Evolutionary conservation across 2,113 vertebrate genomes (phyloP).

Genomic region (Microcebus tavaratra): DNA sequence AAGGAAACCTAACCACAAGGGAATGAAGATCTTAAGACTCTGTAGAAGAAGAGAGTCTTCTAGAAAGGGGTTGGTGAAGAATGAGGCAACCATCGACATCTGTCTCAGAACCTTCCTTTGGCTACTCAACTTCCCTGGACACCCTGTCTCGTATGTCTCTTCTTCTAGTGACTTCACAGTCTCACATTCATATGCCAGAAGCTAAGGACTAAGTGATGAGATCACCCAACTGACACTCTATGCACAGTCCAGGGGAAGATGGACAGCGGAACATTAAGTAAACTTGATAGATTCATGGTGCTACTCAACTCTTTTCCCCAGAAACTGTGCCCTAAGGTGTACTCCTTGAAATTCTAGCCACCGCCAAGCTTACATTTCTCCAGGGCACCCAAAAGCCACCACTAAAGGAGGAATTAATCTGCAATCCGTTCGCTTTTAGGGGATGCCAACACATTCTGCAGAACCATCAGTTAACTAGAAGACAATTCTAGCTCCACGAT

Average conservation of each 20-base stretch:
- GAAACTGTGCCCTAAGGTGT: neutral
- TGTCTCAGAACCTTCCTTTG: neutral
- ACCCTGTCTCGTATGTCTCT: neutral
- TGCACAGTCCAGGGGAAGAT: neutral
- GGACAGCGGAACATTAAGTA: neutral
- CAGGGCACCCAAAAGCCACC: neutral
- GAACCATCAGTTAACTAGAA: neutral
- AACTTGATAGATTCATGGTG: neutral
- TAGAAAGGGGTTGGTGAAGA: accelerated
- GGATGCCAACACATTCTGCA: no score
- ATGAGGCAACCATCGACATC: neutral
- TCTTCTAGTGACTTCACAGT: no score
- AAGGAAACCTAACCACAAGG: neutral
- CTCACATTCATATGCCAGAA: neutral
- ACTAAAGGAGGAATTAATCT: no score
- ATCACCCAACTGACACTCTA: neutral
- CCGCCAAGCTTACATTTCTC: neutral
- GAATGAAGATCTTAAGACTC: neutral
- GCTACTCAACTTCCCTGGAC: neutral
- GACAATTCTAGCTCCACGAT: neutral
- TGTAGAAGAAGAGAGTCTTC: neutral
- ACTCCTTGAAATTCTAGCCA: no score
- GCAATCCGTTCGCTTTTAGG: neutral
- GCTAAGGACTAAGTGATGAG: neutral
- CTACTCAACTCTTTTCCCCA: neutral